Base-by-base conservation (phyloP, 2,888 invertebrate species). In the Drosophila hamatofila region DNA sequence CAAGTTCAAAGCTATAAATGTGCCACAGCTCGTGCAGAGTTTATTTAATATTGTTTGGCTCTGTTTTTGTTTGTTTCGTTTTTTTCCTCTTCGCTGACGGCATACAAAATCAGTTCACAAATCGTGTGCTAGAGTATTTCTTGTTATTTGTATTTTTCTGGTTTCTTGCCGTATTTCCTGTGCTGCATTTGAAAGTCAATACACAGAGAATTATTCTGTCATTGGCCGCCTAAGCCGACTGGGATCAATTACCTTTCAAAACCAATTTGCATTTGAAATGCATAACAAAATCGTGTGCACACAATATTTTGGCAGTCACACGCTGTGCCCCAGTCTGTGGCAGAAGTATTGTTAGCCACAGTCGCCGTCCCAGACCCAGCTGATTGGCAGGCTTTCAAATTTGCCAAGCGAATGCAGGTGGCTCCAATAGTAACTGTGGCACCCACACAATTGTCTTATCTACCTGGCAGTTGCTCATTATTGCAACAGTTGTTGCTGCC, bases 1-100 rank as follows among this genome's bases (percentile, higher is more conserved):
- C 90, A 89, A 89, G 91, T 90, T 91, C 91, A 88, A 86, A 89
- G 84, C 79, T 81, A 91, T 88, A 89, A 91, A 91, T 90, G 88
- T 66, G 69, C 58, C 83, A 48, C 42, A 46, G 70, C 67, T 68
- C 72, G 81, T 88, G 88, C 78, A 62, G 61, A 68, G 86, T 88
- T 88, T 88, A 64, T 88, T 72, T 75, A 71, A 80, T 81, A 71
- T 57, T 12, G n/a, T 25, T n/a, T 51, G 42, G 18, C 57, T 46
- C 25, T 58, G 52, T 65, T 63, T 70, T 30, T 8, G 7, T 27
- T 27, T 27, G 5, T 27, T 27, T 9, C 2, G 3, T 9, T 30
- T 30, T 30, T 30, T 11, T 30, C 30, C 61, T 49, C 57, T 72
- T 58, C 56, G 68, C 78, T 64, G 78, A 35, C 64, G 52, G 88